Evolutionary conservation across 1,140 invertebrate genomes (phyloP), one percentile per base, ranked within the genome.

Genomic region (Anastrepha ludens): DNA sequence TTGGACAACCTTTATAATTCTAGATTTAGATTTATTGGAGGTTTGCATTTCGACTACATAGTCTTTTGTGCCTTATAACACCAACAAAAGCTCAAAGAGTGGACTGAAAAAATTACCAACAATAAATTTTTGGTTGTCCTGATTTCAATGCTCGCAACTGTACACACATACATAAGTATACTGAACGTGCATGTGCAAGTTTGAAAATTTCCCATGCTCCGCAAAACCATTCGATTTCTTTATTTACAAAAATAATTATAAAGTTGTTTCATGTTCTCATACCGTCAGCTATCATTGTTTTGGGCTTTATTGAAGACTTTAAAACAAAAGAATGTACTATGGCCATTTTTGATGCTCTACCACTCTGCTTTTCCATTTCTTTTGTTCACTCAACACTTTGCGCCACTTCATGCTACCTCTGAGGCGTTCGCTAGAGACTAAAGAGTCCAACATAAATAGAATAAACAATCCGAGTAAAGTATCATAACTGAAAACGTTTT

Each of bases 401-500:
- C 29, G 29, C 0, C 29, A 29, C 2, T 70, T 7, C 39, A 20
- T 70, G 39, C 20, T 70, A 13, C 39, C 11, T 29, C 13, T 70
- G 65, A 11, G 20, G 39, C 29, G 20, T 39, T 70, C 39, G 4
- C 7, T 29, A 29, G 13, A 70, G 65, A 29, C 65, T 39, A 11
- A 11, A 41, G 65, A 0, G 20, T 39, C 39, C 29, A 7, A 70
- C 8, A 70, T 70, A 15, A 29, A n/a, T 41, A 39, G 39, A 70
- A 20, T 41, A 70, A 70, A 70, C 65, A 70, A 7, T 70, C 39
- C 65, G 39, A 2, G 39, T 70, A 29, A 29, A 11, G 39, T 70
- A 70, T 70, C 20, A 70, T 64, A 70, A 70, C 39, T 29, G 39
- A 70, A 70, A 70, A 70, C 65, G 65, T 70, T 70, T 70, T 70